phyloP scores from a whole-genome alignment of 2,113 vertebrate species.

The Sialia sialis region DNA sequence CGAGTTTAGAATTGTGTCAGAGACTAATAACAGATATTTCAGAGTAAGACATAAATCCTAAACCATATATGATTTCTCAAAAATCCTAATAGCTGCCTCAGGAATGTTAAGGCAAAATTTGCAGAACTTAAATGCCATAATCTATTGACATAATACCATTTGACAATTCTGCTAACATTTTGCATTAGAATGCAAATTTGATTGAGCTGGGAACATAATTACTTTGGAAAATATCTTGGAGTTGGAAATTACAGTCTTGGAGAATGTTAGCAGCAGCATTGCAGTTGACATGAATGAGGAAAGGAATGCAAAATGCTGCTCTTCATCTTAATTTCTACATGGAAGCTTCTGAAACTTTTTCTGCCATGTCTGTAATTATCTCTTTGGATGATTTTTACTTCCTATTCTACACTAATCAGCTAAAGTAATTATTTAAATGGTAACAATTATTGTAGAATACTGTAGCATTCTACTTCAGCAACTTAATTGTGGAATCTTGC shows the following conservation, averaged over 20 bases:
- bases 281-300: background rate
- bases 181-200: background rate
- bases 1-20: background rate
- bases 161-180: background rate
- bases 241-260: background rate
- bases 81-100: background rate
- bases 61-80: background rate
- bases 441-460: background rate
- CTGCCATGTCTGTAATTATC: background rate
- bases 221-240: background rate
- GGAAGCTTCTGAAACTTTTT: background rate
- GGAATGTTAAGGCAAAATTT: background rate
- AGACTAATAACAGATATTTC: background rate
- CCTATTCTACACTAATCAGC: background rate
- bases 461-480: background rate
- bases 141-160: background rate
- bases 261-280: background rate
- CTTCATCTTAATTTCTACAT: background rate
- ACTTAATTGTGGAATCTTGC: background rate
- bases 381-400: background rate
- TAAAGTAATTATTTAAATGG: background rate
- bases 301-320: background rate
- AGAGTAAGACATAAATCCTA: background rate
- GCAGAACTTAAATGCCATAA: background rate
- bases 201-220: background rate